Evolutionary conservation across 2,113 vertebrate species (phyloP).

Genomic region (Gyps fulvus): DNA sequence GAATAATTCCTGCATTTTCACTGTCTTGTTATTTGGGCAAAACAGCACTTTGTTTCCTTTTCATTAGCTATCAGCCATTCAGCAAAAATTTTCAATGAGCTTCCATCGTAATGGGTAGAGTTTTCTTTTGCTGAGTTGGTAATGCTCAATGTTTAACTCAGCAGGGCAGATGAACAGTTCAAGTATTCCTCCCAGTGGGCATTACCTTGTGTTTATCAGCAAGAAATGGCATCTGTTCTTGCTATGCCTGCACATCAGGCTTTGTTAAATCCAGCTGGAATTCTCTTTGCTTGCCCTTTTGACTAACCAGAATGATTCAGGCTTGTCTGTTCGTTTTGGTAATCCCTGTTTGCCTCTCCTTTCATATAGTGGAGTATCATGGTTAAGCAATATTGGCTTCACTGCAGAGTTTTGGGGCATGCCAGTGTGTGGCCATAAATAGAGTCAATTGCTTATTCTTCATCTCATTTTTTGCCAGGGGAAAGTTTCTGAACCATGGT

Average conservation of each 20-base stretch:
- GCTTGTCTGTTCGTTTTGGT: neutral
- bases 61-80: neutral
- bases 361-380: neutral
- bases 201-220: conserved; percentile 29
- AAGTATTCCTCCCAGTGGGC: neutral
- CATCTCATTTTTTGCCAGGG: neutral
- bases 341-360: neutral
- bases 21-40: neutral
- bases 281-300: neutral
- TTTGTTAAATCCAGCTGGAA: conserved; percentile 15
- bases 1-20: neutral
- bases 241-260: neutral
- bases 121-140: neutral
- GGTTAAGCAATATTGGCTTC: neutral
- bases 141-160: neutral
- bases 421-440: neutral
- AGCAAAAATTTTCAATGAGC: conserved; percentile 8
- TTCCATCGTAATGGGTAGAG: neutral
- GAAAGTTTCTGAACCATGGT: neutral
- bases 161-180: neutral
- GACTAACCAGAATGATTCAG: neutral
- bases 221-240: conserved; percentile 20
- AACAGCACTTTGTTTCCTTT: neutral
- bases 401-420: neutral
- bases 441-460: neutral